Percentiles rank a stretch among this genome's conserved stretches.
Conservation (phyloP, 1,140 invertebrate species). For the Drosophila littoralis region DNA sequence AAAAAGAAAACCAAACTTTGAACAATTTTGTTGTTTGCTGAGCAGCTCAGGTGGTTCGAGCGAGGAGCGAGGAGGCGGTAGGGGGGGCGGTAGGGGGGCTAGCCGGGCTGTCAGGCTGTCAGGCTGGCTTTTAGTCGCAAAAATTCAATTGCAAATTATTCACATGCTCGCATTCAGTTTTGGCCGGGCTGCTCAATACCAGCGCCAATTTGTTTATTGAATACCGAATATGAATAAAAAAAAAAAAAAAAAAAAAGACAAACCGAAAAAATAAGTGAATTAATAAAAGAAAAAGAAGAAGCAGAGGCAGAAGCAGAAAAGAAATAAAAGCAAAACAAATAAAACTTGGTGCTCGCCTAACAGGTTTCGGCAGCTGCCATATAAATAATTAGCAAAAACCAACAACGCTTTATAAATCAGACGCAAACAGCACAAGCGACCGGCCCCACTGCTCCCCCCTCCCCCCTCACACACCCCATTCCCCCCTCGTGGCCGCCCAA, state of each 20-base stretch:
- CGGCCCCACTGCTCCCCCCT: slow-evolving; percentile 6
- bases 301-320: slow-evolving; percentile 28
- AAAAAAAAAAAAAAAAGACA: background rate
- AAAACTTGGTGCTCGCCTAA: slow-evolving; percentile 59
- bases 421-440: slow-evolving; percentile 19
- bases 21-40: slow-evolving; percentile 22
- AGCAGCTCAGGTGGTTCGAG: background rate
- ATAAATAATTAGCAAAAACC: slow-evolving; percentile 64
- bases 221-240: slow-evolving; percentile 38
- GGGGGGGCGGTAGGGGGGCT: too few relatives aligned
- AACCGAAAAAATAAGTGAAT: slow-evolving; percentile 7
- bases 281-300: too few relatives aligned
- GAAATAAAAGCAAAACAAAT: slow-evolving; percentile 47
- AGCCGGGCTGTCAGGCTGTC: background rate
- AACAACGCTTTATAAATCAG: slow-evolving; percentile 59
- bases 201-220: slow-evolving; percentile 71
- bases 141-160: slow-evolving; percentile 59
- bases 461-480: slow-evolving; percentile 4
- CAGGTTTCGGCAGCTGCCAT: slow-evolving; percentile 66
- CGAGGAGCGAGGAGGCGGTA: background rate
- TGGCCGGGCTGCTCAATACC: slow-evolving; percentile 15
- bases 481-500: background rate
- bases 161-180: slow-evolving; percentile 25
- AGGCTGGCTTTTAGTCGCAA: slow-evolving; percentile 19
- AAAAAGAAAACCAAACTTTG: slow-evolving; percentile 42